These are phyloP conservation scores for Cabera pusaria DNA, from an alignment of 2,888 invertebrate genomes.

Conservation along the genomic window DNA sequence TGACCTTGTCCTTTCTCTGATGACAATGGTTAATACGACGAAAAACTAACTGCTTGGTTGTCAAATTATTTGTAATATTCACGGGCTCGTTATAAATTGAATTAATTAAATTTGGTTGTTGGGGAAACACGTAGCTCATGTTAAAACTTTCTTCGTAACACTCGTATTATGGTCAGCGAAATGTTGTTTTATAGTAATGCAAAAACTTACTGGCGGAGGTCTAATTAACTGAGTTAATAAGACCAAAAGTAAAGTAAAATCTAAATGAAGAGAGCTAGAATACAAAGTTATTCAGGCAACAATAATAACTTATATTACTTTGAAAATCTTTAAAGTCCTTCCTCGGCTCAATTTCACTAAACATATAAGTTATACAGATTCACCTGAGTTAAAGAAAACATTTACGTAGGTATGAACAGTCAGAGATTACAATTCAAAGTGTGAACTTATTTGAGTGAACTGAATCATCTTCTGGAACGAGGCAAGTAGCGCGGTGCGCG, in stretches of 20 bases:
- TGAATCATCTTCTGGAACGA: too few relatives aligned
- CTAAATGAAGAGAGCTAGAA: constrained; percentile 14
- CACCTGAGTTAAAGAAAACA: constrained; percentile 11
- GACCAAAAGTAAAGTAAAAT: constrained; percentile 46
- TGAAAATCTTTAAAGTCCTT: too few relatives aligned
- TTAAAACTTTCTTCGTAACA: constrained; percentile 40
- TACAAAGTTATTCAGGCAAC: too few relatives aligned
- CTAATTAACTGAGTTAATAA: constrained; percentile 53
- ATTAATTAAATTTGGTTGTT: constrained; percentile 47
- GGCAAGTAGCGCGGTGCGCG: too few relatives aligned
- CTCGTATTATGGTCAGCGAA: constrained; percentile 23
- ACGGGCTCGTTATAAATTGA: constrained; percentile 45
- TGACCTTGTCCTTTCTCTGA: constrained; percentile 65
- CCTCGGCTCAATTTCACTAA: too few relatives aligned
- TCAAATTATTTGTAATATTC: constrained; percentile 34
- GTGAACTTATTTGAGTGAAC: too few relatives aligned
- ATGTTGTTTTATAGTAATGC: constrained; percentile 22
- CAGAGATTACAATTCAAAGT: too few relatives aligned
- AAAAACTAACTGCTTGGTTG: constrained; percentile 49
- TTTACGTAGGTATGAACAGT: constrained; percentile 23
- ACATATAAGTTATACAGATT: too few relatives aligned
- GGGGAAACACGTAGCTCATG: constrained; percentile 63
- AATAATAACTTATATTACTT: too few relatives aligned
- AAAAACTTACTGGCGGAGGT: constrained; percentile 41
- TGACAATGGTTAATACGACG: constrained; percentile 52